Conservation (phyloP, 2,113 vertebrate genomes). For the Rhinolophus sinicus region DNA sequence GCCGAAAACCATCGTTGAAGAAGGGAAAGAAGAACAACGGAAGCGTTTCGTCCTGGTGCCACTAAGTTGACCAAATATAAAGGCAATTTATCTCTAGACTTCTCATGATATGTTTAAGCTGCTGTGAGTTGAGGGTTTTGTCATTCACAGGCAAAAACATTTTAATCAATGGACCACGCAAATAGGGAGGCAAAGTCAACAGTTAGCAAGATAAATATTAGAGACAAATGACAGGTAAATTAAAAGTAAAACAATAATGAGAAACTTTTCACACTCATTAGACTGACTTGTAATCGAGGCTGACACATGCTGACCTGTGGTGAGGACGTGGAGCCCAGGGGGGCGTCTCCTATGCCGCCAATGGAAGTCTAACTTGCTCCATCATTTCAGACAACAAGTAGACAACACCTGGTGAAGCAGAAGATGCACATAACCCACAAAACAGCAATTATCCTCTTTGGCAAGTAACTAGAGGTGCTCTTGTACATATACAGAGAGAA, state of each 20-base stretch:
- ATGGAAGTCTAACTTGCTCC: too few relatives aligned
- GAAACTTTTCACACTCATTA: neutral
- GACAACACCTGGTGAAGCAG: neutral
- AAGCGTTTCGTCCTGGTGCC: neutral
- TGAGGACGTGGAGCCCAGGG: neutral
- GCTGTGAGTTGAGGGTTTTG: neutral
- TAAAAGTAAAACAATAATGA: neutral
- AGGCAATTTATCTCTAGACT: neutral
- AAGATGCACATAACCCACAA: neutral
- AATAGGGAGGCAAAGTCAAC: neutral
- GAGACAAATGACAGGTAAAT: neutral
- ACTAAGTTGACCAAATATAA: neutral
- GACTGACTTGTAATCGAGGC: neutral
- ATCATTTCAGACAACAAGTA: neutral
- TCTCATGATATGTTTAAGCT: neutral
- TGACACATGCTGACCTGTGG: neutral
- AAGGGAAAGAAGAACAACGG: neutral
- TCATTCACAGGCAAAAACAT: neutral
- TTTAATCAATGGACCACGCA: neutral
- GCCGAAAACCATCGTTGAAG: neutral
- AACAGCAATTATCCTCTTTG: neutral
- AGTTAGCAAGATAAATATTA: neutral
- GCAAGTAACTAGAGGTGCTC: neutral
- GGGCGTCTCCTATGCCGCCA: fast-evolving
- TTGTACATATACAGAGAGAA: neutral